Percentiles rank a stretch among this genome's conserved stretches.
Evolutionary conservation across 2,797 vertebrate species (phyloP).

Genomic region (Hipposideros larvatus): DNA sequence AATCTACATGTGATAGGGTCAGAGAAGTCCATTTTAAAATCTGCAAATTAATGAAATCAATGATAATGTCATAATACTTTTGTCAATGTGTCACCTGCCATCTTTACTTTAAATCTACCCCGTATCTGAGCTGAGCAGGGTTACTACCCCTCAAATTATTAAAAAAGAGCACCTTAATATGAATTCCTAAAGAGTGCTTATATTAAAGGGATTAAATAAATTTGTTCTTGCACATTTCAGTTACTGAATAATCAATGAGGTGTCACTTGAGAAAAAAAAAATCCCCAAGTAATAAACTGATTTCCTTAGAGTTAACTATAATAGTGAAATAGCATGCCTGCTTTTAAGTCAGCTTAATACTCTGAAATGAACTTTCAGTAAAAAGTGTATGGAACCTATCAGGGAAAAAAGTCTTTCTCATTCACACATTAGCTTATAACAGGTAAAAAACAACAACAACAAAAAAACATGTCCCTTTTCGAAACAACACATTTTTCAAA

Average conservation of each 20-base stretch:
- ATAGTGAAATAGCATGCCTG: not conserved
- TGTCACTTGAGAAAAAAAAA: slow-evolving; percentile 14
- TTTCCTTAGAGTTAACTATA: not conserved
- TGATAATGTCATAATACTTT: not conserved
- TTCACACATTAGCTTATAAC: not conserved
- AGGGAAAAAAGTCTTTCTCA: not conserved
- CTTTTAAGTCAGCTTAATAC: not conserved
- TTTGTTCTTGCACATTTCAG: not conserved
- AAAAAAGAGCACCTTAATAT: not conserved
- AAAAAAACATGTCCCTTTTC: not conserved
- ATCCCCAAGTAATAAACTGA: not conserved
- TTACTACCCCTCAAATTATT: not conserved
- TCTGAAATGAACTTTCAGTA: slow-evolving; percentile 23
- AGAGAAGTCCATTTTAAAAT: not conserved
- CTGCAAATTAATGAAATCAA: not conserved
- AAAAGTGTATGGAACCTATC: not conserved
- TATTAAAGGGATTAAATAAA: not conserved
- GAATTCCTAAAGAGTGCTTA: not conserved
- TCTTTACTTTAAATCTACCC: not conserved
- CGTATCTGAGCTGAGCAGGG: not conserved
- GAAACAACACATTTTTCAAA: not conserved
- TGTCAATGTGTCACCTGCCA: not conserved
- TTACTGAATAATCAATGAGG: slow-evolving; percentile 7
- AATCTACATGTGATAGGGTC: not conserved
- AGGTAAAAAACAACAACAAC: not conserved